Base-by-base conservation (phyloP, 2,888 invertebrate species). In the Caradrina clavipalpis region DNA sequence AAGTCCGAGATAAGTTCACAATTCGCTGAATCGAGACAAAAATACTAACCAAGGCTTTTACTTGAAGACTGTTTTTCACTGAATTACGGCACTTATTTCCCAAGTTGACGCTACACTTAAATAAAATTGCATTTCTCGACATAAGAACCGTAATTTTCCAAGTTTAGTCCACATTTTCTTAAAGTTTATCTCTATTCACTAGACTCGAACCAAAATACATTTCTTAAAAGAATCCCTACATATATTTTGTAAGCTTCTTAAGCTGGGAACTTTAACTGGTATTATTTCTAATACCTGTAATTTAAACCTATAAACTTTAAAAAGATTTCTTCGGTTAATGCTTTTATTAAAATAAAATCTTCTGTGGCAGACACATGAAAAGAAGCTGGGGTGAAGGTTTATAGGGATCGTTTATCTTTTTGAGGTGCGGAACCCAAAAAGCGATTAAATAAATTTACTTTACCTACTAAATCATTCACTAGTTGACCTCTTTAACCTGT, bases 21-120 rank as follows among this genome's bases (percentile, higher is more conserved):
- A 61, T 73, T 67, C 54, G 51, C 56, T 59, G 76, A 70, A 81
- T 51, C 39, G 50, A 65, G 66, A 73, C 69, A 69, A 75, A 83
- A 73, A 58, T 69, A 42, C 26, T 45, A 45, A 59, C 17, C 58
- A 57, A 75, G 56, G n/a, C 53, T 56, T 69, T 68, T 54, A 56
- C 59, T 15, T 74, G 59, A 73, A 61, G 53, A 47, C 62, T 63
- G 53, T 64, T 53, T 62, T 50, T 65, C 22, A 42, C n/a, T 26
- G 54, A 64, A 69, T 69, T 69, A 54, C 69, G 26, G 35, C 47
- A 21, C 31, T 47, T 35, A 69, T 56, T 67, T 63, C 15, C 21
- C 5, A 21, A 73, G 19, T 39, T 49, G 39, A 54, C 19, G 21
- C 55, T 61, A 42, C 39, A 51, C 51, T 49, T 53, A 68, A 62